These are phyloP conservation scores for Notocelia uddmanniana DNA, from an alignment of 2,888 invertebrate genomes.

Conservation along the genomic window DNA sequence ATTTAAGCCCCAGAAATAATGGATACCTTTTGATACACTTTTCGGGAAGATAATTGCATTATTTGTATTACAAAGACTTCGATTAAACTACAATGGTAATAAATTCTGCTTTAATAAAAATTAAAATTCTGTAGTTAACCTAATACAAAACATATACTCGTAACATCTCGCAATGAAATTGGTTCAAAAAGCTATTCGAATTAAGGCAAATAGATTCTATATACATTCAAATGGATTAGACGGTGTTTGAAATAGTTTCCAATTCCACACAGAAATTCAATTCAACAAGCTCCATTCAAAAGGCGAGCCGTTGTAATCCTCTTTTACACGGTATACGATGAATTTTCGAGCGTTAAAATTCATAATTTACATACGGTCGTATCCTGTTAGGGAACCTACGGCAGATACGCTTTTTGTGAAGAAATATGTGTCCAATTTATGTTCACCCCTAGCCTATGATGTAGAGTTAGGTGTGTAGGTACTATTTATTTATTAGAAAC, in stretches of 20 bases:
- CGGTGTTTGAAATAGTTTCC: constrained; percentile 1
- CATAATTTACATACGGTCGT: not conserved
- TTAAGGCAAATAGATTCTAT: not conserved
- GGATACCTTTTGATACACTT: too few species aligned
- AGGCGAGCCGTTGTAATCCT: constrained; percentile 9
- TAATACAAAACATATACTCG: too few species aligned
- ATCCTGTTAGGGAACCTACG: not conserved
- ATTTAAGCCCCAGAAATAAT: too few species aligned
- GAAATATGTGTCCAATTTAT: not conserved
- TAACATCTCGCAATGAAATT: too few species aligned
- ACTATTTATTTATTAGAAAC: not conserved
- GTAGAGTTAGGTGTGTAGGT: not conserved
- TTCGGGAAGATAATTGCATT: too few species aligned
- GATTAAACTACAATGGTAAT: too few species aligned
- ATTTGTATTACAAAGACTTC: too few species aligned
- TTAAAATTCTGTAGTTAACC: too few species aligned
- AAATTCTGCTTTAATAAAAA: too few species aligned
- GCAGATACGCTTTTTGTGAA: not conserved
- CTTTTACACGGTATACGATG: constrained; percentile 14
- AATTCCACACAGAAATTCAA: constrained; percentile 18
- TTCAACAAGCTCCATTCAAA: constrained; percentile 21
- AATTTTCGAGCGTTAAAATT: constrained; percentile 14
- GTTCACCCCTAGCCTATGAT: not conserved
- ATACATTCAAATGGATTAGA: constrained; percentile 8
- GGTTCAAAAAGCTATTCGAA: not conserved